Percentiles rank a stretch among this genome's conserved stretches.
phyloP scores from a whole-genome alignment of 2,113 vertebrate species.

The Sciurus niger region DNA sequence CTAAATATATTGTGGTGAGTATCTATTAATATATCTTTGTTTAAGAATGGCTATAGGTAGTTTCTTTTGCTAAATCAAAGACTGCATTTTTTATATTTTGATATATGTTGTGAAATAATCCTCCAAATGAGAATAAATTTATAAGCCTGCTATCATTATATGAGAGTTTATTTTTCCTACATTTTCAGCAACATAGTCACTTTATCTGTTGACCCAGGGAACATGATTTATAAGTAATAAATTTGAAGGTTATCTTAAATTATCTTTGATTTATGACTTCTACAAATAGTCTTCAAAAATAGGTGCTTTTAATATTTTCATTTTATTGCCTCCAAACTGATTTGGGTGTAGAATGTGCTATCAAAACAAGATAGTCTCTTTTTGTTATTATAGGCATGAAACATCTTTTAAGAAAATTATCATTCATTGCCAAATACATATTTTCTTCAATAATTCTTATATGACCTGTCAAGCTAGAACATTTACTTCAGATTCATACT shows the following conservation, averaged over 20 bases:
- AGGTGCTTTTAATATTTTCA: slow-evolving; percentile 51
- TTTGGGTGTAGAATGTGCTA: slow-evolving; percentile 38
- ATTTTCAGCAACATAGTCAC: not conserved
- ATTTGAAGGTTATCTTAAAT: slow-evolving; percentile 43
- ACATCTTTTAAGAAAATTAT: slow-evolving; percentile 60
- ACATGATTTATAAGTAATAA: slow-evolving; percentile 28
- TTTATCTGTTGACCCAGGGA: slow-evolving; percentile 49
- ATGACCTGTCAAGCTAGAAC: not conserved
- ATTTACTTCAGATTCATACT: slow-evolving; percentile 3
- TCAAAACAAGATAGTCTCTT: slow-evolving; percentile 26
- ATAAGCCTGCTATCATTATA: slow-evolving; percentile 20
- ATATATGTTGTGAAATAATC: slow-evolving; percentile 50
- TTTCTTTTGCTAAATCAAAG: slow-evolving; percentile 16
- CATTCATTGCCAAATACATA: slow-evolving; percentile 52
- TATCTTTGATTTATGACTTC: slow-evolving; percentile 62
- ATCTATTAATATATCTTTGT: slow-evolving; percentile 11
- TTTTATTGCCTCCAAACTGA: slow-evolving; percentile 41
- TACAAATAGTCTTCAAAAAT: slow-evolving; percentile 56
- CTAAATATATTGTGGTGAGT: not conserved
- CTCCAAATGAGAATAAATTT: slow-evolving; percentile 27
- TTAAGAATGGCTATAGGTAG: slow-evolving; percentile 26
- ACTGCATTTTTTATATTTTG: not conserved
- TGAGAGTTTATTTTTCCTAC: slow-evolving; percentile 25
- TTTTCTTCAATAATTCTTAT: slow-evolving; percentile 46
- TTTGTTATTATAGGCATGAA: slow-evolving; percentile 9